Evolutionary conservation across 2,797 vertebrate species (phyloP).

Genomic region (Anguilla pacifica): DNA sequence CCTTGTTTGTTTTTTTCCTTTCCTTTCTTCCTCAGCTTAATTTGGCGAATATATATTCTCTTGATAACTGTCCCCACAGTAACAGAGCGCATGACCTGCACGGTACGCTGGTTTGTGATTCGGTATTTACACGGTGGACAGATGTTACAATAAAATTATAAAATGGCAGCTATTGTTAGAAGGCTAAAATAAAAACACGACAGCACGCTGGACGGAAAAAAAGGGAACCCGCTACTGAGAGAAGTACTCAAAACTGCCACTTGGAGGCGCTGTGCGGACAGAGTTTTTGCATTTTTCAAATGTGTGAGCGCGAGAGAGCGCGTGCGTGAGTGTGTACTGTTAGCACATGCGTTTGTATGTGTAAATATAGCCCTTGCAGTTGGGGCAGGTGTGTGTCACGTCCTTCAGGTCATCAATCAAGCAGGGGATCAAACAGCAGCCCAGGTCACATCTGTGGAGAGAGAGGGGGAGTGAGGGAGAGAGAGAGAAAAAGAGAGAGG

Average conservation of each 20-base stretch:
- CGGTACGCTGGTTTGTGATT: constrained; percentile 48
- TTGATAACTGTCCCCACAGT: not conserved
- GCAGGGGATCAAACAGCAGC: constrained; percentile 97
- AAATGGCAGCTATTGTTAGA: constrained; percentile 50
- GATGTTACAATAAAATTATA: constrained; percentile 51
- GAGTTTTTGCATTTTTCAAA: constrained; percentile 30
- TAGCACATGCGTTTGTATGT: constrained; percentile 99
- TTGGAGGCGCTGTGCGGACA: constrained; percentile 50
- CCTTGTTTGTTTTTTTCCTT: constrained; percentile 32
- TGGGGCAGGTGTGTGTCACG: constrained; percentile 96
- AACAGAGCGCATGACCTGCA: constrained; percentile 41
- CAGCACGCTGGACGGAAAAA: constrained; percentile 50
- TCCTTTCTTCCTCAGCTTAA: not conserved
- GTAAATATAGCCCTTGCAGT: constrained; percentile 99
- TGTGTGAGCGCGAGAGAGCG: not conserved
- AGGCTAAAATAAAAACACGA: constrained; percentile 45
- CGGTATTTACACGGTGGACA: constrained; percentile 54
- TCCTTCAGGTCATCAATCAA: constrained; percentile 98
- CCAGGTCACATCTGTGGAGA: constrained; percentile 86
- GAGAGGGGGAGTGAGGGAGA: constrained; percentile 1
- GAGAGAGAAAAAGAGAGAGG: not conserved
- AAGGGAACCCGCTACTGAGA: constrained; percentile 43
- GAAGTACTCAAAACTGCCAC: constrained; percentile 46
- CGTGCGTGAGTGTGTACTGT: constrained; percentile 56
- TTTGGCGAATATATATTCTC: not conserved